Evolutionary conservation across 2,797 vertebrate genomes (phyloP), one percentile per base, ranked within the genome.

Genomic region (Crypturellus tataupa): DNA sequence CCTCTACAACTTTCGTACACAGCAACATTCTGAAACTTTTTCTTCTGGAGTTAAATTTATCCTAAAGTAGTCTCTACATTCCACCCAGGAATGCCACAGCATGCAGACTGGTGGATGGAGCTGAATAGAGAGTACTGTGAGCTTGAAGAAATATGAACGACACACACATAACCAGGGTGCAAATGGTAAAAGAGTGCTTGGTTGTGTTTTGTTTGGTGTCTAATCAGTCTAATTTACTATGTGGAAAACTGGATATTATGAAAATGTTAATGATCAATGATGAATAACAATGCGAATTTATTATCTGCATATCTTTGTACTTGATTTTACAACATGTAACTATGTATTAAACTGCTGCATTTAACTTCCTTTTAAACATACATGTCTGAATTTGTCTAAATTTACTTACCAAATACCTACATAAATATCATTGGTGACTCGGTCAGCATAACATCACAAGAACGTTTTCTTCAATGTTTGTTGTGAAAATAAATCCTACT

Each of bases 21-120:
- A 16, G 42, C n/a, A 59, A 55, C 76, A 78, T 46, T 85, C 51
- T 49, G 71, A 82, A 85, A 55, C 31, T 44, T 92, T 40, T 71
- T 63, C n/a, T 5, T 82, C 67, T 84, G 62, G 16, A 78, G 80
- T 75, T 51, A 71, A 87, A 87, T 49, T 62, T 78, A 40, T 65
- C 62, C 49, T 69, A 68, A 83, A 70, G 42, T 27, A 68, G 33
- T 15, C 35, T 67, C 47, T 39, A 35, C 70, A 60, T 11, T 49
- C 44, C 1, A 53, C 15, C 9, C 11, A 35, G 24, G 12, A 86
- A 49, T 4, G 47, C n/a, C n/a, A 12, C 9, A 87, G 53, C 82
- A 62, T 37, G 37, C 9, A 37, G 46, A 63, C 24, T 33, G 37
- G 40, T 39, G 27, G 58, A 55, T 39, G 35, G 59, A 80, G 13